Percentiles rank a stretch among this genome's conserved stretches.
phyloP scores from a whole-genome alignment of 2,888 invertebrate species.

The Lasioglossum pauxillum region DNA sequence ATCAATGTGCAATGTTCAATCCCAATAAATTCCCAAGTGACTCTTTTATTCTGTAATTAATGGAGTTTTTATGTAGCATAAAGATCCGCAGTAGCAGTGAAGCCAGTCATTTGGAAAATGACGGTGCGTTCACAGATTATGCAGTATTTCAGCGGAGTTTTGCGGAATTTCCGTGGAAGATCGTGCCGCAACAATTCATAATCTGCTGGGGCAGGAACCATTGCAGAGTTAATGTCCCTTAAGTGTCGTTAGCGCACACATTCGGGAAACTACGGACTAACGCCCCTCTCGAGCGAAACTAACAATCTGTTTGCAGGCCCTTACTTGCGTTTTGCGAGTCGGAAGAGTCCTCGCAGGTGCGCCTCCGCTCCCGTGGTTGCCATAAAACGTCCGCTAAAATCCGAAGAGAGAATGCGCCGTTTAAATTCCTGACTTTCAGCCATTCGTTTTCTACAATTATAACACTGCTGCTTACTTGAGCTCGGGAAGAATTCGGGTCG shows the following conservation, averaged over 20 bases:
- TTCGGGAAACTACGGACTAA: background rate
- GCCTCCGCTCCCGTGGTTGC: background rate
- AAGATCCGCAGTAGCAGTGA: background rate
- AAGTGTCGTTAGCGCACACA: background rate
- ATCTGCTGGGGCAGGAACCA: background rate
- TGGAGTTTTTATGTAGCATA: background rate
- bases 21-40: too few species aligned
- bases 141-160: background rate
- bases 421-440: background rate
- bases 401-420: background rate
- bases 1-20: too few species aligned
- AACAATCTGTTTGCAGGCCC: slow-evolving; percentile 2
- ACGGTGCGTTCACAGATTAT: background rate
- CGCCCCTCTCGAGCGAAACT: background rate
- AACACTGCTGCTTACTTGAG: slow-evolving; percentile 20
- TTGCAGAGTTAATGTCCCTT: slow-evolving; percentile 4
- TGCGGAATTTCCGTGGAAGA: background rate
- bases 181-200: background rate
- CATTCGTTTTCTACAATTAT: too few species aligned
- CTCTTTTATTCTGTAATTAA: background rate
- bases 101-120: background rate
- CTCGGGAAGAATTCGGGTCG: background rate
- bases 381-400: slow-evolving; percentile 21
- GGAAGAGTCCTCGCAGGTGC: background rate
- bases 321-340: slow-evolving; percentile 13